Conservation (phyloP, 1,140 invertebrate species). For the Berghia stephanieae region DNA sequence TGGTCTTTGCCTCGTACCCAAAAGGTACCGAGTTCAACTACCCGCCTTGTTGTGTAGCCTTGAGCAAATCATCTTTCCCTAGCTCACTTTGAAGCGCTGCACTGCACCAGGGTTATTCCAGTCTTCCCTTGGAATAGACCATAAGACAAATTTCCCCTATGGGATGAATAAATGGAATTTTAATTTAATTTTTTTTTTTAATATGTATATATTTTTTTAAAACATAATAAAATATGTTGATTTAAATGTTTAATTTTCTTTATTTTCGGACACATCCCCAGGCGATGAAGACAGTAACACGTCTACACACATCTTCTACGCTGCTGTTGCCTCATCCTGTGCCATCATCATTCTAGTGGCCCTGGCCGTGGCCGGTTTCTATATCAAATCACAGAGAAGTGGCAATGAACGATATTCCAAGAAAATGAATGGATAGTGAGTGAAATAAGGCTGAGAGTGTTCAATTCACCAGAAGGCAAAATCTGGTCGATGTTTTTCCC, state of each 20-base stretch:
- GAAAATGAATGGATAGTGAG: slow-evolving; percentile 54
- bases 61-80: too few species aligned
- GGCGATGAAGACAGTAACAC: slow-evolving; percentile 55
- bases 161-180: background rate
- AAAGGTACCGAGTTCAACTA: too few species aligned
- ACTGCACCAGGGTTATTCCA: background rate
- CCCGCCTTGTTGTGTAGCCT: too few species aligned
- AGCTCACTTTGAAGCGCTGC: too few species aligned
- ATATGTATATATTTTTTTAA: background rate
- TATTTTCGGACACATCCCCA: background rate
- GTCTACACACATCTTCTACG: slow-evolving; percentile 77
- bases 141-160: background rate
- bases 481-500: background rate
- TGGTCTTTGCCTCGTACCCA: too few species aligned
- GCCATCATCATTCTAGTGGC: slow-evolving; percentile 79
- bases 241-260: too few species aligned
- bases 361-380: slow-evolving; percentile 77
- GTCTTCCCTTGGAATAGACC: background rate
- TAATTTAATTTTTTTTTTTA: background rate
- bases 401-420: slow-evolving; percentile 51
- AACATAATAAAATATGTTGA: background rate
- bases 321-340: slow-evolving; percentile 82
- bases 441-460: slow-evolving; percentile 14
- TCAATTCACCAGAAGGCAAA: background rate
- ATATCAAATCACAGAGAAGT: slow-evolving; percentile 81